Evolutionary conservation across 2,797 vertebrate species (phyloP).

Genomic region (Netta rufina): DNA sequence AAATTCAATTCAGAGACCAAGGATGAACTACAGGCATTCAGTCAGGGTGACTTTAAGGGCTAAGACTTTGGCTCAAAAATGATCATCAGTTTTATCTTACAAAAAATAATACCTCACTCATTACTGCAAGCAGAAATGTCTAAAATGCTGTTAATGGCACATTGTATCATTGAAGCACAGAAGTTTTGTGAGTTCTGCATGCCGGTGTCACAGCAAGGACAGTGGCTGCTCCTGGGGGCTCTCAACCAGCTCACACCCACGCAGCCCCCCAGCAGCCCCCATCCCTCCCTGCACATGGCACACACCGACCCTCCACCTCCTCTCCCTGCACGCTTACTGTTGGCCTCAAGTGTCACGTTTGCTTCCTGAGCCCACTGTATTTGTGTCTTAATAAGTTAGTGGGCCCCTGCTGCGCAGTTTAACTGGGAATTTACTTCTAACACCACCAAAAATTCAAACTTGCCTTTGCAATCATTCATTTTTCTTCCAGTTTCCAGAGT

Average conservation of each 20-base stretch:
- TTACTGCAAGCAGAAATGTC: neutral
- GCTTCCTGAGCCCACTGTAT: neutral
- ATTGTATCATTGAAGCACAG: neutral
- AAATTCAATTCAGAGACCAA: neutral
- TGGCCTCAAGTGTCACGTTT: neutral
- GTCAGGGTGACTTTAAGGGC: neutral
- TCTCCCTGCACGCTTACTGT: neutral
- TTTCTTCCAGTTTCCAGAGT: neutral
- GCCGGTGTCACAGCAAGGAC: neutral
- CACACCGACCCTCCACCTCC: fast-evolving
- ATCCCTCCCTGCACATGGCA: fast-evolving
- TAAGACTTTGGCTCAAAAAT: neutral
- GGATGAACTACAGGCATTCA: neutral
- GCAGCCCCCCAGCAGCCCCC: neutral
- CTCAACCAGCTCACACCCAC: neutral
- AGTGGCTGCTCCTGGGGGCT: neutral
- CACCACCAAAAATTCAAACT: neutral
- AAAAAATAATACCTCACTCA: neutral
- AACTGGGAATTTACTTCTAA: neutral
- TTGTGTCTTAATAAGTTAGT: neutral
- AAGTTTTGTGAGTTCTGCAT: neutral
- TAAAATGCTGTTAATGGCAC: neutral
- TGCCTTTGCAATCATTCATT: neutral
- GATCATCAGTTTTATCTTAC: neutral
- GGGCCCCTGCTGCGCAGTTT: neutral